Base-by-base conservation (phyloP, 2,797 vertebrate species). In the Oreochromis mossambicus region DNA sequence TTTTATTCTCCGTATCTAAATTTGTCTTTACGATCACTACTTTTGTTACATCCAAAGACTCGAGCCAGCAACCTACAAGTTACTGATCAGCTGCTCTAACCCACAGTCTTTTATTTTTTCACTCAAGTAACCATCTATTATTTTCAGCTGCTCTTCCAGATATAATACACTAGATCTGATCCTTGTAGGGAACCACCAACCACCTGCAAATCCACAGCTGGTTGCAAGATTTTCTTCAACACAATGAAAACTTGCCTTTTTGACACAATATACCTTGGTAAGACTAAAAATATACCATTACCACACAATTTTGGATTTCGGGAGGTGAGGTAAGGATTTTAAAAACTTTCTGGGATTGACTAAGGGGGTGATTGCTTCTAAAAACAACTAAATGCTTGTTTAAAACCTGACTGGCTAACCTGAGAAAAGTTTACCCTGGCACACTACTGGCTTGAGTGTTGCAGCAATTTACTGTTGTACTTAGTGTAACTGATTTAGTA, bases 401-500 rank as follows among this genome's bases (percentile, higher is more conserved):
- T 68, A 50, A 58, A 48, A 63, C 66, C 38, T 1, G 1, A 63
- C 75, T 26, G 7, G 29, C 4, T 70, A 77, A 38, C 54, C 38
- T 4, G 48, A 75, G 48, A 70, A 84, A 88, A 78, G 48, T 82
- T 83, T 87, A 81, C 51, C 61, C 24, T 14, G 13, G 79, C 55
- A 78, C 43, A 6, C 41, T 66, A 24, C 58, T 56, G 77, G 77
- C 81, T 88, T 54, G 78, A 84, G 54, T 63, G 77, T 56, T 80
- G 48, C 56, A 58, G 87, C 79, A 76, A 77, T 63, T 82, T 17
- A 61, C 51, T 46, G 68, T 10, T 80, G 66, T 77, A 32, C 70
- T 86, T 63, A 86, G 80, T 77, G 58, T 13, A 15, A 81, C 66
- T 85, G 90, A 88, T 88, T 63, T 68, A 73, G 81, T 75, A 77